Percentiles rank a stretch among this genome's conserved stretches.
Evolutionary conservation across 2,797 vertebrate species (phyloP).

Genomic region (Alosa sapidissima): DNA sequence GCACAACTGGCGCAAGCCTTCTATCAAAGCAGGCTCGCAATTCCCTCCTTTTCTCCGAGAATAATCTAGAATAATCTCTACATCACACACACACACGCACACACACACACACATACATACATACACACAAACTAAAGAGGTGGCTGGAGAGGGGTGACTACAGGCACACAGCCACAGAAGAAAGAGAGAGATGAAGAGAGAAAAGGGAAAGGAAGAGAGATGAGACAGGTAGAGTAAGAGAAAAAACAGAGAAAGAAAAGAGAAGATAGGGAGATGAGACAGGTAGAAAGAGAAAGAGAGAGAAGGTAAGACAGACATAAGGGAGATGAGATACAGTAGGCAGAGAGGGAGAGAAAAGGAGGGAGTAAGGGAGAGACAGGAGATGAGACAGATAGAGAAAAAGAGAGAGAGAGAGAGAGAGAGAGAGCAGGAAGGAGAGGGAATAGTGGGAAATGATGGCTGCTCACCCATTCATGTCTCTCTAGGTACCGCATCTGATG

Average conservation of each 20-base stretch:
- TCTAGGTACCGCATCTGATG: neutral
- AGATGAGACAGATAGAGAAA: neutral
- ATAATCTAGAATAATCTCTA: slow-evolving; percentile 33
- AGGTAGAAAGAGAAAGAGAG: neutral
- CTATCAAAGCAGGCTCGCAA: slow-evolving; percentile 41
- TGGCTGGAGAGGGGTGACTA: neutral
- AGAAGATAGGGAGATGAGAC: neutral
- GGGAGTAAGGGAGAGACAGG: neutral
- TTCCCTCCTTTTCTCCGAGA: slow-evolving; percentile 34
- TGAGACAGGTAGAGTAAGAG: neutral
- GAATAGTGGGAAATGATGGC: neutral
- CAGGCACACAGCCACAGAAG: slow-evolving; percentile 12
- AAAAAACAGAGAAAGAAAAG: neutral
- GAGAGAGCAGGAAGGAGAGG: neutral
- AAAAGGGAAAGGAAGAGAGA: neutral
- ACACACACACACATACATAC: neutral
- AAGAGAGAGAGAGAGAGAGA: neutral
- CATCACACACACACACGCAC: slow-evolving; percentile 9
- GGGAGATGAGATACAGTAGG: neutral
- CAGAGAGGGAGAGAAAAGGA: neutral
- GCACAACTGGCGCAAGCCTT: slow-evolving; percentile 65
- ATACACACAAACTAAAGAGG: neutral
- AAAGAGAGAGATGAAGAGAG: neutral
- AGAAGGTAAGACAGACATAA: too few species aligned
- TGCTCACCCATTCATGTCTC: slow-evolving; percentile 3